Conservation (phyloP, 30 jellyfish, hydroid and myxozoan species). For the Turritopsis rubra region DNA sequence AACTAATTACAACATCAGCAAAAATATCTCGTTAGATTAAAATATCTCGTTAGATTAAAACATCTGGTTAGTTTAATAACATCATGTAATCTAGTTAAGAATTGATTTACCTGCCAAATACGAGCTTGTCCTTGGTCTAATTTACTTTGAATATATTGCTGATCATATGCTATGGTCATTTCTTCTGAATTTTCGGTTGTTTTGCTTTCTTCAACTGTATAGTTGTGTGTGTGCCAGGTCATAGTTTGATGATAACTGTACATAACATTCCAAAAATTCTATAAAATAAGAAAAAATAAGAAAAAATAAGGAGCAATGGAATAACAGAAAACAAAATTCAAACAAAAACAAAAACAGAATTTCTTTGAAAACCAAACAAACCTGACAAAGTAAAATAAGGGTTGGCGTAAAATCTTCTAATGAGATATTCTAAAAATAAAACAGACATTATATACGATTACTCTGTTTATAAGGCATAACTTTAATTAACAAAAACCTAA, state of each 20-base stretch:
- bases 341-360: background rate
- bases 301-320: no score
- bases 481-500: no score
- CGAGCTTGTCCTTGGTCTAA: slow-evolving; percentile 87
- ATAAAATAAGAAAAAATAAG: background rate
- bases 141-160: slow-evolving; percentile 71
- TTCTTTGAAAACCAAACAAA: background rate
- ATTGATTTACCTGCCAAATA: slow-evolving; percentile 84
- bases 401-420: slow-evolving; percentile 58
- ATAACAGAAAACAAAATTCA: background rate
- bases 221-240: slow-evolving; percentile 77
- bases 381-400: slow-evolving; percentile 82
- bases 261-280: slow-evolving; percentile 87
- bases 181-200: slow-evolving; percentile 32
- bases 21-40: no score
- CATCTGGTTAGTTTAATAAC: no score
- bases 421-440: slow-evolving; percentile 41
- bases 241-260: slow-evolving; percentile 73
- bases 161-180: slow-evolving; percentile 57
- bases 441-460: background rate
- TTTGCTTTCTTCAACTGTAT: slow-evolving; percentile 13
- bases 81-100: background rate
- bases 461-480: no score
- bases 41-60: no score
- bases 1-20: background rate